phyloP scores from a whole-genome alignment of 1,140 invertebrate genomes.

The Hyphantria cunea region DNA sequence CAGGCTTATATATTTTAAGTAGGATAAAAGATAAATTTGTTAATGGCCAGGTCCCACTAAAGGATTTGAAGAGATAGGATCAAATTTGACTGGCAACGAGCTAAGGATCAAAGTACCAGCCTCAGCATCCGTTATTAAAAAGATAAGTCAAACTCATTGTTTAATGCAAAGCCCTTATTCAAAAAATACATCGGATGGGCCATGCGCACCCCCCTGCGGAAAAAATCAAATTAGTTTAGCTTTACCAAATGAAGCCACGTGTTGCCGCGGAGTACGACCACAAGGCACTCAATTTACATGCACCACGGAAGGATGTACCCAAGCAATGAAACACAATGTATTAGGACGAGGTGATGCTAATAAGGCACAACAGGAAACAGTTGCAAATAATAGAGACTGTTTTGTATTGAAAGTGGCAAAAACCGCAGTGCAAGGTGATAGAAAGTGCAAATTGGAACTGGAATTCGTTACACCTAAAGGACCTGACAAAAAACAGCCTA shows the following conservation, averaged over 20 bases:
- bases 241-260: constrained; percentile 58
- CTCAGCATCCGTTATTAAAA: constrained; percentile 67
- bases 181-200: constrained; percentile 45
- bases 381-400: constrained; percentile 50
- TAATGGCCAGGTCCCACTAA: constrained; percentile 74
- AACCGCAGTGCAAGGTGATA: constrained; percentile 68
- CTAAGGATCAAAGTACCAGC: constrained; percentile 74
- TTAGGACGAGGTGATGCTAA: constrained; percentile 55
- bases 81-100: constrained; percentile 64
- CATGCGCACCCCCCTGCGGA: constrained; percentile 64
- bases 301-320: constrained; percentile 68
- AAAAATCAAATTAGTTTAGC: constrained; percentile 72
- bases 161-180: constrained; percentile 62
- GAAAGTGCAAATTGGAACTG: constrained; percentile 69
- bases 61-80: constrained; percentile 73
- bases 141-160: constrained; percentile 75
- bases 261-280: constrained; percentile 55
- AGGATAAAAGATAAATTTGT: constrained; percentile 50
- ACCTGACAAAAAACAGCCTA: constrained; percentile 56
- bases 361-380: constrained; percentile 35
- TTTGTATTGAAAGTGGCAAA: constrained; percentile 76
- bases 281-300: constrained; percentile 71
- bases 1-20: background rate
- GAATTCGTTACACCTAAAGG: constrained; percentile 70
- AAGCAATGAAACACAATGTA: constrained; percentile 59